phyloP scores from a whole-genome alignment of 2,888 invertebrate genomes.

The Caenorhabditis sinica region DNA sequence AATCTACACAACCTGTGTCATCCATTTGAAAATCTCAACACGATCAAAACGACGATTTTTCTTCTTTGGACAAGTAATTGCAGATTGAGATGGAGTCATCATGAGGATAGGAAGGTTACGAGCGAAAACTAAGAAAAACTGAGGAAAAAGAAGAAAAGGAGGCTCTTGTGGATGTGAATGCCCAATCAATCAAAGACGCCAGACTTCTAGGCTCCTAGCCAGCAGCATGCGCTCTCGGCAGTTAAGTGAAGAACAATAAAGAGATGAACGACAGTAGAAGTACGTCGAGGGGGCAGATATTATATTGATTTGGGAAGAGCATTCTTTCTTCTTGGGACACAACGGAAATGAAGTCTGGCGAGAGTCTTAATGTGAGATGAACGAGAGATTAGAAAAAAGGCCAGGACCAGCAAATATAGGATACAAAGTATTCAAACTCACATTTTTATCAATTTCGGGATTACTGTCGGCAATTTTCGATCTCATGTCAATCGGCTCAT shows the following conservation, averaged over 20 bases:
- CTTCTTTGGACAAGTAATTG: neutral
- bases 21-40: conserved; percentile 34
- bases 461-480: conserved; percentile 61
- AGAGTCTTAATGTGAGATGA: no score
- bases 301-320: no score
- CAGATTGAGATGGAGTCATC: conserved; percentile 3
- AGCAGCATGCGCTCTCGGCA: neutral
- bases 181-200: conserved; percentile 36
- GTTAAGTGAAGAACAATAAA: neutral
- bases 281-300: no score
- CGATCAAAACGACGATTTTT: conserved; percentile 18
- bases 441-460: conserved; percentile 54
- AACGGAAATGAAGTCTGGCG: no score
- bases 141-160: conserved; percentile 13
- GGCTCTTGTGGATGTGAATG: neutral
- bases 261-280: no score
- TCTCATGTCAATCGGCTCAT: conserved; percentile 38
- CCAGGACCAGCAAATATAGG: conserved; percentile 4
- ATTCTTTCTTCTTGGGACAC: no score
- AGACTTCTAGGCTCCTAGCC: neutral
- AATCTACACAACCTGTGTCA: conserved; percentile 41
- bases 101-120: neutral
- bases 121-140: conserved; percentile 32
- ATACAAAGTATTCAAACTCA: conserved; percentile 25
- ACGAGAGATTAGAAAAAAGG: no score